A percentile compares a stretch with the other conserved stretches of the same genome.
Evolutionary conservation across 2,113 vertebrate species (phyloP).

Genomic region (Menura novaehollandiae): DNA sequence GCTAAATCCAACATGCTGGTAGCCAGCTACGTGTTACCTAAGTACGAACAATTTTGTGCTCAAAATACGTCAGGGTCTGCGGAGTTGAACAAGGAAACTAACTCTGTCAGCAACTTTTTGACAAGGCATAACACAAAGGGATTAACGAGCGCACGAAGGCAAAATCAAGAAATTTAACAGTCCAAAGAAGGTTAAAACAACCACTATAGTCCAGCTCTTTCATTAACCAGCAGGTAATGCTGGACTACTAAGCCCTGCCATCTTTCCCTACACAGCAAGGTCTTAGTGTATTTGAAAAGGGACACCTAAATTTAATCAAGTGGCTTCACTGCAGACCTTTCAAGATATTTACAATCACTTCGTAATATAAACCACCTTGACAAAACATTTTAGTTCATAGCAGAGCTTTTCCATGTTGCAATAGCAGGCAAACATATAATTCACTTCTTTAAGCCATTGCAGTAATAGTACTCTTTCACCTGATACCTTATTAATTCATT

Average conservation of each 20-base stretch:
- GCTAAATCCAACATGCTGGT: neutral
- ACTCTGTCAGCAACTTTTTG: neutral
- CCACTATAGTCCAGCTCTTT: neutral
- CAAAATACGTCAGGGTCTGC: fast-evolving
- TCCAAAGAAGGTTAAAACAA: neutral
- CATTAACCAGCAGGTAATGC: neutral
- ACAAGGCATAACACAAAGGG: neutral
- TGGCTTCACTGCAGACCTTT: neutral
- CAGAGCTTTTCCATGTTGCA: neutral
- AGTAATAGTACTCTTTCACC: neutral
- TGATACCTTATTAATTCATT: neutral
- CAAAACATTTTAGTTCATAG: neutral
- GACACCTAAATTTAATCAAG: neutral
- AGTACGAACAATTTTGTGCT: neutral
- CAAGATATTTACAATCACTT: neutral
- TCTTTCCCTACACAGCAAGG: neutral
- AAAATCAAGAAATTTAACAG: neutral
- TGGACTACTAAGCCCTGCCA: neutral
- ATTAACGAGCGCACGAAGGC: neutral
- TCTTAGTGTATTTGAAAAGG: neutral
- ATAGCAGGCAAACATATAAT: neutral
- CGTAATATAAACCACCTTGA: neutral
- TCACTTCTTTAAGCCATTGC: neutral
- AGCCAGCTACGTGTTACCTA: neutral
- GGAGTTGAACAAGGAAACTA: neutral